Evolutionary conservation across 2,113 vertebrate species (phyloP).

Genomic region (Charina bottae): DNA sequence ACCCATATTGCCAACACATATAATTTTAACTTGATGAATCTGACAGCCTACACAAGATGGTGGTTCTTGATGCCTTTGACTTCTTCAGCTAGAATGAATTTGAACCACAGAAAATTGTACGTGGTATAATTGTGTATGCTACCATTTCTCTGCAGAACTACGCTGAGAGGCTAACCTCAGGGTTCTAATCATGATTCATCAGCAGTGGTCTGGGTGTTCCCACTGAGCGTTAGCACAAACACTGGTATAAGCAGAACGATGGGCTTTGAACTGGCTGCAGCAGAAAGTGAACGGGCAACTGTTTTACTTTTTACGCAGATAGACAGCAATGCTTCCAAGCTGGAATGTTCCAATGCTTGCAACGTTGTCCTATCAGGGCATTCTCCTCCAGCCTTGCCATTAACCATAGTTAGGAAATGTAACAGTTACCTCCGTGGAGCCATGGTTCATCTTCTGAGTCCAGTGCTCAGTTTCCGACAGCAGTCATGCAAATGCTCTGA

Average conservation of each 20-base stretch:
- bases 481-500: neutral
- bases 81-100: neutral
- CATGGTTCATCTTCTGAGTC: neutral
- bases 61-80: neutral
- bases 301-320: neutral
- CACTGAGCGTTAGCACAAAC: slow-evolving; percentile 14
- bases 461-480: neutral
- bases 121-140: neutral
- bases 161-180: neutral
- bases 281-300: neutral
- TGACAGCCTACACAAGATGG: neutral
- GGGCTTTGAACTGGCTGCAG: slow-evolving; percentile 2
- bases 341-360: neutral
- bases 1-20: neutral
- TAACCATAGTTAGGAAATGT: neutral
- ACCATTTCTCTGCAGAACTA: neutral
- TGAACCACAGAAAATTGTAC: neutral
- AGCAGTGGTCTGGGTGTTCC: slow-evolving; percentile 18
- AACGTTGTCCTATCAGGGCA: neutral
- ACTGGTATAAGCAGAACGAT: slow-evolving; percentile 17
- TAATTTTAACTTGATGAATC: neutral
- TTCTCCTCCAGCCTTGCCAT: neutral
- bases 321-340: neutral
- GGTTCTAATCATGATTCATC: slow-evolving; percentile 14
- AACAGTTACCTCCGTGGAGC: neutral